Percentiles rank a stretch among this genome's conserved stretches.
Conservation (phyloP, 2,888 invertebrate species). For the Agrypnus murinus region DNA sequence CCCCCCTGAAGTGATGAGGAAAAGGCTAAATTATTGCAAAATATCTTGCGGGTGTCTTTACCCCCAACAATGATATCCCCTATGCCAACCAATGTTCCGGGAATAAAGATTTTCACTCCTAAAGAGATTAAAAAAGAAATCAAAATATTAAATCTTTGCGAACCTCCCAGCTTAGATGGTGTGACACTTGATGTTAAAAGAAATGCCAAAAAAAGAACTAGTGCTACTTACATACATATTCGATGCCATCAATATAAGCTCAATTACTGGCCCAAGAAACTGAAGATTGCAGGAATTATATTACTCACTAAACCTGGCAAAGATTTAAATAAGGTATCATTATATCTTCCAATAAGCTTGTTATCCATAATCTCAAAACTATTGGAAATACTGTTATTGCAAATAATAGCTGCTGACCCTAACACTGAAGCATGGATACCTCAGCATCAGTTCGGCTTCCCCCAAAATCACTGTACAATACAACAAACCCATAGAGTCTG, state of each 20-base stretch:
- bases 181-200: no score
- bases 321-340: no score
- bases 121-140: conserved; percentile 10
- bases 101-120: conserved; percentile 14
- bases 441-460: conserved; percentile 29
- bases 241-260: conserved; percentile 8
- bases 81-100: conserved; percentile 22
- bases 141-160: conserved; percentile 9
- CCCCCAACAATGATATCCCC: conserved; percentile 24
- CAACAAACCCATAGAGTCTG: conserved; percentile 19
- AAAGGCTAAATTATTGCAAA: no score
- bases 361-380: conserved; percentile 13
- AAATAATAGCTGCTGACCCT: conserved; percentile 17
- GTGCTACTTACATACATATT: no score
- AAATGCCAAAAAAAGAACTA: no score
- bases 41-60: no score
- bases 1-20: conserved; percentile 26
- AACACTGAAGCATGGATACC: conserved; percentile 24
- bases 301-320: conserved; percentile 3
- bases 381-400: conserved; percentile 17
- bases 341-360: conserved; percentile 12
- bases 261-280: conserved; percentile 9
- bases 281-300: conserved; percentile 12
- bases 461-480: conserved; percentile 26
- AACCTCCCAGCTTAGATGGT: conserved; percentile 6